phyloP scores from a whole-genome alignment of 2,888 invertebrate genomes.

The Mimumesa dahlbomi region DNA sequence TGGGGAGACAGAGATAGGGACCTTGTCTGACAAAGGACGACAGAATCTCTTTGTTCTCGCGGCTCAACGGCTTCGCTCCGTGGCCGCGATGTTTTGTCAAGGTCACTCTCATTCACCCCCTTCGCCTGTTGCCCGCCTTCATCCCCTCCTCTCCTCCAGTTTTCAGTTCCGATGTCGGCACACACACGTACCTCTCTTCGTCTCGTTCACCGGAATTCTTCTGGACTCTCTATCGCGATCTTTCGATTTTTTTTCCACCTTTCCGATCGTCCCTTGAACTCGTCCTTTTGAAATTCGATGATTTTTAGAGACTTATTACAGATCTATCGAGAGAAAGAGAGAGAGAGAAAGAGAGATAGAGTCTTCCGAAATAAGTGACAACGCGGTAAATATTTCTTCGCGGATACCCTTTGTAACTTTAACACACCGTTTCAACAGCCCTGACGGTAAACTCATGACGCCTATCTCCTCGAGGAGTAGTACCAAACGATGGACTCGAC shows the following conservation, averaged over 20 bases:
- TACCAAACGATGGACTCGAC: slow-evolving; percentile 38
- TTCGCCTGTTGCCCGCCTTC: slow-evolving; percentile 68
- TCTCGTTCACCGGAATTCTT: background rate
- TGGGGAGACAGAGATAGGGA: slow-evolving; percentile 63
- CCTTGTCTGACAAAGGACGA: slow-evolving; percentile 77
- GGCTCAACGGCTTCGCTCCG: slow-evolving; percentile 77
- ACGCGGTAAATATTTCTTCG: background rate
- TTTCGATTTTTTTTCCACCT: too few species aligned
- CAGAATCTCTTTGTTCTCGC: slow-evolving; percentile 79
- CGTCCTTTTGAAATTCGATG: too few species aligned
- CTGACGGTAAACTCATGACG: background rate
- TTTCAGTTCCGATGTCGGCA: slow-evolving; percentile 18
- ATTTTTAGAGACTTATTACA: too few species aligned
- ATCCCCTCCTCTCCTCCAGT: slow-evolving; percentile 15
- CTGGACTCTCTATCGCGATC: background rate
- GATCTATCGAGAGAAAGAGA: too few species aligned
- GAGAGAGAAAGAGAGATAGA: too few species aligned
- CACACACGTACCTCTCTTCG: background rate
- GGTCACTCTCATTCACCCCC: slow-evolving; percentile 78
- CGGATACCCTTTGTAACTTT: background rate
- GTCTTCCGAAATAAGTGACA: too few species aligned
- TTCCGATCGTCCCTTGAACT: too few species aligned
- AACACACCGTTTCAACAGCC: background rate
- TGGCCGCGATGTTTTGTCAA: slow-evolving; percentile 79
- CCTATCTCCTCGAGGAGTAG: slow-evolving; percentile 8